phyloP scores from a whole-genome alignment of 2,888 invertebrate genomes.

The Drosophila koepferae region DNA sequence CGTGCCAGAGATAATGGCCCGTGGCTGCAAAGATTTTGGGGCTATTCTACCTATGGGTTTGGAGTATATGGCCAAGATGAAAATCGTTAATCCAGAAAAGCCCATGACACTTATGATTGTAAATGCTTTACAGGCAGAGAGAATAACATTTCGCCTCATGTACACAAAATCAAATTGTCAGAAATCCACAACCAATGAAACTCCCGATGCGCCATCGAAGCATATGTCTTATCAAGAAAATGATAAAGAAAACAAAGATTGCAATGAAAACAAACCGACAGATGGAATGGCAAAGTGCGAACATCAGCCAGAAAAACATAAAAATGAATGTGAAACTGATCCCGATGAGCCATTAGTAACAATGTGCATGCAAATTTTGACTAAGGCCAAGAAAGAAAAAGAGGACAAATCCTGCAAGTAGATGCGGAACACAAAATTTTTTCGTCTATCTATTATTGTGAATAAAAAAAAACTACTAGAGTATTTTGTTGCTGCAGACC shows the following conservation, averaged over 20 bases:
- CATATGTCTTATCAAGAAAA: neutral
- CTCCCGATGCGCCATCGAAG: neutral
- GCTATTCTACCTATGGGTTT: constrained; percentile 43
- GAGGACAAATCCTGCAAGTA: neutral
- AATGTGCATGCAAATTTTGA: neutral
- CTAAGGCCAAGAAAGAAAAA: neutral
- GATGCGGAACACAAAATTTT: no score
- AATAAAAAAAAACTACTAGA: neutral
- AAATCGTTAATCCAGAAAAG: constrained; percentile 39
- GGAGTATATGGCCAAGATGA: constrained; percentile 35
- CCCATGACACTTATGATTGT: constrained; percentile 46
- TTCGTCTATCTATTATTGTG: neutral
- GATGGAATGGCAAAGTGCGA: constrained; percentile 13
- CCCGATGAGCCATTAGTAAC: neutral
- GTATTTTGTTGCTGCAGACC: neutral
- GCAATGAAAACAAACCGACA: constrained; percentile 3
- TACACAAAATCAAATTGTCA: constrained; percentile 17
- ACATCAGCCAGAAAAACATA: neutral
- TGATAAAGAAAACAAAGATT: neutral
- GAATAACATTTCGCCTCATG: constrained; percentile 49
- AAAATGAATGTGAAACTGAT: neutral
- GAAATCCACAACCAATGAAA: constrained; percentile 17
- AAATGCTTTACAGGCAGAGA: constrained; percentile 52
- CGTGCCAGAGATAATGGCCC: constrained; percentile 41
- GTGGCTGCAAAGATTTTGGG: constrained; percentile 37